Evolutionary conservation across 2,797 vertebrate genomes (phyloP), one percentile per base, ranked within the genome.

Genomic region (Craterocephalus amniculus): DNA sequence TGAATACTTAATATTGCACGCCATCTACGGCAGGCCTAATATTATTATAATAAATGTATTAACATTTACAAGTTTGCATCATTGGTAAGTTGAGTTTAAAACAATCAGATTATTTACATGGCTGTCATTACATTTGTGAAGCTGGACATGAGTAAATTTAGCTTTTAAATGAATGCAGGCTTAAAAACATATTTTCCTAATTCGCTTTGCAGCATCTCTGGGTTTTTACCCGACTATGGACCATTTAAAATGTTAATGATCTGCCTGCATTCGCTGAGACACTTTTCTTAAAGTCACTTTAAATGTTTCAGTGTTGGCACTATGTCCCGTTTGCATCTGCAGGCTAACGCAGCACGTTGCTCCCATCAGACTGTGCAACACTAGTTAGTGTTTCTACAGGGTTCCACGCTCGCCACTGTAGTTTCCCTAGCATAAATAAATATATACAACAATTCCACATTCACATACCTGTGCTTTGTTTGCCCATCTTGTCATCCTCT

Each of bases 391-490:
- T 24, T 24, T 22, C 22, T 6, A 51, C 22, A 51, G 24, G 22
- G 24, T 13, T 26, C n/a, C 48, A 24, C 11, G 4, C 7, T 22
- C 22, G 4, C 1, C 9, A 11, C 7, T 22, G 9, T 1, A 48
- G 6, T 12, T 51, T 26, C 22, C 7, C 22, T 26, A 4, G 22
- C 22, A 54, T 16, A 54, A 14, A 27, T 26, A 27, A 29, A 29
- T 4, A 65, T 55, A 35, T 38, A 0, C 27, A 55, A 24, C 57
- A 45, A 66, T 27, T 48, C 45, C 55, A 6, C 16, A 0, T 16
- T 20, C 16, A 18, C 72, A 12, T 87, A 95, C 94, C 93, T 70
- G 84, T 16, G 29, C 62, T 85, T 18, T 62, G 51, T 77, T 83
- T 76, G 70, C 69, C 67, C 1, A 27, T 26, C 58, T 83, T 82